These are phyloP conservation scores for Callyntrura sp. DNA, from an alignment of 2,888 invertebrate genomes.

Conservation along the genomic window DNA sequence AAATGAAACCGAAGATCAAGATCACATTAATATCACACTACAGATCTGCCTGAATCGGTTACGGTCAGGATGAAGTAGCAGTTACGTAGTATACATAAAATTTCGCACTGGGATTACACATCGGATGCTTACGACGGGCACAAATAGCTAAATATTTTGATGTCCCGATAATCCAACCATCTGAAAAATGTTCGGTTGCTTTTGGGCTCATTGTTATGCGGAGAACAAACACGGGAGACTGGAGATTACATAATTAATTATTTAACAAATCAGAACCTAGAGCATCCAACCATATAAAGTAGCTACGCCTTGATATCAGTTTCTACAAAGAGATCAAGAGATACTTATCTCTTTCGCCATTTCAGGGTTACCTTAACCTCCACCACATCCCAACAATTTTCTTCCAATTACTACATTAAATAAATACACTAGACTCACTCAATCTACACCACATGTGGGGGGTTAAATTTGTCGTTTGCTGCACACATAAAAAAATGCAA, in stretches of 20 bases:
- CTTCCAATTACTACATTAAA: not conserved
- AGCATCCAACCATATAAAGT: not conserved
- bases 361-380: not conserved
- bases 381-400: not conserved
- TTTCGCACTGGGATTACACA: no score
- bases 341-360: no score
- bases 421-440: not conserved
- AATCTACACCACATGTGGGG: not conserved
- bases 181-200: not conserved
- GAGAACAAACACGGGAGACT: not conserved
- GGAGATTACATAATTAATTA: not conserved
- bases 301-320: no score
- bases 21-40: no score
- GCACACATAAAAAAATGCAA: conserved; percentile 19
- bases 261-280: not conserved
- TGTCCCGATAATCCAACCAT: no score
- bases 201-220: not conserved
- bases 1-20: no score
- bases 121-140: no score
- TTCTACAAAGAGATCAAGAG: no score
- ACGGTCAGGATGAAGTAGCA: no score
- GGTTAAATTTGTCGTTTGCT: not conserved
- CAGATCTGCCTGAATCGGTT: no score
- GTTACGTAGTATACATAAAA: no score
- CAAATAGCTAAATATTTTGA: no score